These are phyloP conservation scores for Hyppa rectilinea DNA, from an alignment of 2,888 invertebrate species.

Conservation along the genomic window DNA sequence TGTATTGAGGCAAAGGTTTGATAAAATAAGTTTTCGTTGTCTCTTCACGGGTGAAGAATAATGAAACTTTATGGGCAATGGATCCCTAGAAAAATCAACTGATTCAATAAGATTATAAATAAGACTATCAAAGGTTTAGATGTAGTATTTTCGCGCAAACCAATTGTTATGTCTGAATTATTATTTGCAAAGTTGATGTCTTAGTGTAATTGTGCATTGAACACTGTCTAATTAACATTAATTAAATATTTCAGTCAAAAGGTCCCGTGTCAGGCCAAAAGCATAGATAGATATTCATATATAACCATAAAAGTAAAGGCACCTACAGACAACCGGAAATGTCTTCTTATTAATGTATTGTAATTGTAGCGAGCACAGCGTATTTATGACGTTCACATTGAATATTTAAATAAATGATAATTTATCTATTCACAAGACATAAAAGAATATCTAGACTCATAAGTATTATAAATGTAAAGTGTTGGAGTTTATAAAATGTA, in stretches of 20 bases:
- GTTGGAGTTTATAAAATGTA: slow-evolving; percentile 40
- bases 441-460: slow-evolving; percentile 38
- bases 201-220: not conserved
- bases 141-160: slow-evolving; percentile 50
- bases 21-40: slow-evolving; percentile 2
- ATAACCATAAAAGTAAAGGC: not conserved
- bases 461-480: slow-evolving; percentile 51
- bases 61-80: not conserved
- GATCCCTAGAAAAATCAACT: not conserved
- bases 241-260: not conserved
- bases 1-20: not conserved
- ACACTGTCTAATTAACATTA: slow-evolving; percentile 1
- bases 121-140: slow-evolving; percentile 17
- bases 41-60: slow-evolving; percentile 16
- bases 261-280: not conserved
- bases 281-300: not conserved
- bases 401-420: slow-evolving; percentile 42
- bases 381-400: slow-evolving; percentile 43
- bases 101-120: slow-evolving; percentile 19
- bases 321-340: not conserved
- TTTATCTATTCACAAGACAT: slow-evolving; percentile 44
- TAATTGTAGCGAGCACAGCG: slow-evolving; percentile 21
- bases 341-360: slow-evolving; percentile 19
- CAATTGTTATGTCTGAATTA: slow-evolving; percentile 12
- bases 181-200: not conserved